phyloP scores from a whole-genome alignment of 2,888 invertebrate genomes.

The Silvanus unidentatus region DNA sequence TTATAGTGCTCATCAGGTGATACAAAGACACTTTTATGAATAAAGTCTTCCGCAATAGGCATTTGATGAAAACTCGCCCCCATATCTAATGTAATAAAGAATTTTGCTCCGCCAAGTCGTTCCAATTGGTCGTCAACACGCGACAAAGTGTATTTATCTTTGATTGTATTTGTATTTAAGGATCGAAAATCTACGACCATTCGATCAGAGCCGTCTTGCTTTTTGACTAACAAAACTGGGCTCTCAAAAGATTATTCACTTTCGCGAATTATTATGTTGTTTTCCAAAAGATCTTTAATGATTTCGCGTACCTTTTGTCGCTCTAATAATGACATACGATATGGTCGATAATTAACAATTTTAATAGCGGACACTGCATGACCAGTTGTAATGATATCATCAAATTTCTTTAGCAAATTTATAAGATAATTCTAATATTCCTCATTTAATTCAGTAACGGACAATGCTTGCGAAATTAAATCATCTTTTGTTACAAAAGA shows the following conservation, averaged over 20 bases:
- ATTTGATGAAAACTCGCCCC: constrained; percentile 34
- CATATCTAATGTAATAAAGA: constrained; percentile 33
- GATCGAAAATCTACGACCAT: constrained; percentile 30
- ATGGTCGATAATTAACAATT: constrained; percentile 17
- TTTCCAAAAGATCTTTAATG: constrained; percentile 16
- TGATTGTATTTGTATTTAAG: constrained; percentile 32
- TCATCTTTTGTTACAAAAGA: not conserved
- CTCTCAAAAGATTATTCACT: constrained; percentile 25
- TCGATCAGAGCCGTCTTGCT: constrained; percentile 22
- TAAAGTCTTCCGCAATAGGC: constrained; percentile 25
- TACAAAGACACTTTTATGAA: constrained; percentile 29
- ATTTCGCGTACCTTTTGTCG: constrained; percentile 20
- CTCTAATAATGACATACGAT: constrained; percentile 26
- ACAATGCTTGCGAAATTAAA: not conserved
- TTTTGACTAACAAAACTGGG: constrained; percentile 16
- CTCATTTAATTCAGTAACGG: not conserved
- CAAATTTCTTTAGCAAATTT: not conserved
- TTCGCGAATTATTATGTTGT: constrained; percentile 21
- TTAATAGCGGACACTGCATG: not conserved
- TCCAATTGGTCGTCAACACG: constrained; percentile 33
- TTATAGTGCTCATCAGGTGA: constrained; percentile 34
- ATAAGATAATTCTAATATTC: not conserved
- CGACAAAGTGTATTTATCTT: constrained; percentile 33
- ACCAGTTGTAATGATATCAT: not conserved
- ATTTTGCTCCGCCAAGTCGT: constrained; percentile 23